Evolutionary conservation across 1,140 invertebrate genomes (phyloP).

Genomic region (Drosophila tristis): DNA sequence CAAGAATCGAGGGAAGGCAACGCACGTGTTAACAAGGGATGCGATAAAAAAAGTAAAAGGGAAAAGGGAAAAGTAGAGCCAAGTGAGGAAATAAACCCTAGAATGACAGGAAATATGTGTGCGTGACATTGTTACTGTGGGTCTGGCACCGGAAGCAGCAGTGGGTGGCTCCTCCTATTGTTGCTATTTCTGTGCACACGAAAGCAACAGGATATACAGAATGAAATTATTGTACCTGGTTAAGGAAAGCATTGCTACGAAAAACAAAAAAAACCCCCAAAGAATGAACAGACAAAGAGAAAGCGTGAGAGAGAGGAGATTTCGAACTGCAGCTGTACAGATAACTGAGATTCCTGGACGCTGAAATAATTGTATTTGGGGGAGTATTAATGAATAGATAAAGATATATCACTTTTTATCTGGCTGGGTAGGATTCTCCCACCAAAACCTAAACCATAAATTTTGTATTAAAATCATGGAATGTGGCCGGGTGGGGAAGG

Average conservation of each 20-base stretch:
- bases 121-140: conserved; percentile 77
- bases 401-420: no score
- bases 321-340: no score
- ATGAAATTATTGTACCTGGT: conserved; percentile 27
- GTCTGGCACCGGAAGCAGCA: conserved; percentile 38
- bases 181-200: conserved; percentile 25
- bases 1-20: conserved; percentile 52
- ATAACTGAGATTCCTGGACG: no score
- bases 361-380: no score
- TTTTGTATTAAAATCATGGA: conserved; percentile 31
- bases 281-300: conserved; percentile 3
- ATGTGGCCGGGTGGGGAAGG: no score
- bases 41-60: conserved; percentile 50
- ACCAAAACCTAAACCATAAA: conserved; percentile 10
- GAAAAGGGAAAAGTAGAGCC: conserved; percentile 24
- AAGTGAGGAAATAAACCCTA: conserved; percentile 79
- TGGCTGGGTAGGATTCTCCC: no score
- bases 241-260: conserved; percentile 12
- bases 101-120: conserved; percentile 82
- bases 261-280: background rate
- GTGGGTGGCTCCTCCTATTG: conserved; percentile 12
- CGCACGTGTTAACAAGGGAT: conserved; percentile 82
- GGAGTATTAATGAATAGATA: no score
- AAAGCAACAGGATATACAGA: conserved; percentile 49
- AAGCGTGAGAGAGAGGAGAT: no score